Base-by-base conservation (phyloP, 1,140 invertebrate species). In the Sycobia sp. region DNA sequence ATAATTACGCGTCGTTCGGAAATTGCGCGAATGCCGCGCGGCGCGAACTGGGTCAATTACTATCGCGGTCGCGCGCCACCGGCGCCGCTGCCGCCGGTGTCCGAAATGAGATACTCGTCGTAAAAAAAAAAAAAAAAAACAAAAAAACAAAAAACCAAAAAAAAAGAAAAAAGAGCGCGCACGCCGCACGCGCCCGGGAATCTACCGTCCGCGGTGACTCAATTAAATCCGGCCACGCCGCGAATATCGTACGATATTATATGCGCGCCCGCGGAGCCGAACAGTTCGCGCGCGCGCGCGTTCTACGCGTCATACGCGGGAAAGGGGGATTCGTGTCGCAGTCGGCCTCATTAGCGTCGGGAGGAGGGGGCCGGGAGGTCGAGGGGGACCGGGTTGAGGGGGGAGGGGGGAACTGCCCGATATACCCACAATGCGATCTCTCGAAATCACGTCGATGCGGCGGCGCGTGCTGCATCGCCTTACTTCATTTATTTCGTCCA, bases 31-130 rank as follows among this genome's bases (percentile, higher is more conserved):
- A 68, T 66, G 39, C 63, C 67, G 22, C n/a, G 43, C 56, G 39
- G 56, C 50, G 50, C 18, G 65, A 70, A 70, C 59, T 70, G 67
- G 69, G 69, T 70, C 69, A 67, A 69, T 70, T 70, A 67, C 57
- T 54, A 38, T 43, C 49, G 50, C 36, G 57, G 43, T 32, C 14
- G 36, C 47, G 50, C 36, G 50, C 56, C 43, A 64, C 5, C 23
- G 36, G 32, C 13, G 36, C 14, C 27, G 16, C 32, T 25, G 16
- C 32, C 46, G 49, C 27, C 20, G 50, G 29, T 23, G 43, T 61
- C 47, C 38, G 38, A 46, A 66, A 62, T 39, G 46, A 56, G 55
- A 47, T 23, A 46, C 36, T 32, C 29, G 11, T n/a, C n/a, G n/a
- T n/a, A n/a, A n/a, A n/a, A n/a, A n/a, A n/a, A n/a, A n/a, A n/a